A percentile compares a stretch with the other conserved stretches of the same genome.
These are phyloP conservation scores for Lepidocolaptes lacrymiger DNA, from an alignment of 2,797 vertebrate species.

Conservation along the genomic window DNA sequence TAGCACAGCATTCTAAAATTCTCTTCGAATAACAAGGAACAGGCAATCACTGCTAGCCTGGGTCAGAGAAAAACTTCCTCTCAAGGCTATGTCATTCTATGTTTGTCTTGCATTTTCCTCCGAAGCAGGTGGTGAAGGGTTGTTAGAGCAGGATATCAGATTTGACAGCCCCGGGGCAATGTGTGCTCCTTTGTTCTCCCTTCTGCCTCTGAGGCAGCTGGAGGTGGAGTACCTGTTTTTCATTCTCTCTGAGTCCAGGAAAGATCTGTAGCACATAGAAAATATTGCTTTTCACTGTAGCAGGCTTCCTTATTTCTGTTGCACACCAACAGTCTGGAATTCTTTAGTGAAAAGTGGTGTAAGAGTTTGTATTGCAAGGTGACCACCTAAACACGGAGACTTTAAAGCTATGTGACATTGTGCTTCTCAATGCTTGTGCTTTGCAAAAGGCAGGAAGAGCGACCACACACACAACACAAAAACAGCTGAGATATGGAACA, in stretches of 20 bases:
- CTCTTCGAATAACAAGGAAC: neutral
- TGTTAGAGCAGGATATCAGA: neutral
- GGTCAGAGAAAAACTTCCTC: constrained; percentile 9
- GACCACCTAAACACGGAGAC: neutral
- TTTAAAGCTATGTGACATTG: neutral
- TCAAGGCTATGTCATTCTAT: neutral
- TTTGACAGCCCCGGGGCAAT: neutral
- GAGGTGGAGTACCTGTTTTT: neutral
- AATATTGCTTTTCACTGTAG: neutral
- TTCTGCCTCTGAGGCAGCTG: constrained; percentile 12
- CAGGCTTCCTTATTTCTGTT: neutral
- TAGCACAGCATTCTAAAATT: neutral
- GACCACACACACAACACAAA: neutral
- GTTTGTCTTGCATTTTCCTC: constrained; percentile 5
- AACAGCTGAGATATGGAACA: neutral
- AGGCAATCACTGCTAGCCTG: neutral
- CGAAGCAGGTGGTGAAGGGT: neutral
- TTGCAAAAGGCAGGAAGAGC: neutral
- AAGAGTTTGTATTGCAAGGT: neutral
- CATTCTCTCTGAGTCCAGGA: neutral
- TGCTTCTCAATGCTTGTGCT: neutral
- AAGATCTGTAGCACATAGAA: neutral
- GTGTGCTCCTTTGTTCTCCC: neutral
- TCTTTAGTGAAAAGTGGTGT: neutral
- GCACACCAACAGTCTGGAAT: neutral